These are phyloP conservation scores for Proterorhinus semilunaris DNA, from an alignment of 2,113 vertebrate genomes.

Conservation along the genomic window DNA sequence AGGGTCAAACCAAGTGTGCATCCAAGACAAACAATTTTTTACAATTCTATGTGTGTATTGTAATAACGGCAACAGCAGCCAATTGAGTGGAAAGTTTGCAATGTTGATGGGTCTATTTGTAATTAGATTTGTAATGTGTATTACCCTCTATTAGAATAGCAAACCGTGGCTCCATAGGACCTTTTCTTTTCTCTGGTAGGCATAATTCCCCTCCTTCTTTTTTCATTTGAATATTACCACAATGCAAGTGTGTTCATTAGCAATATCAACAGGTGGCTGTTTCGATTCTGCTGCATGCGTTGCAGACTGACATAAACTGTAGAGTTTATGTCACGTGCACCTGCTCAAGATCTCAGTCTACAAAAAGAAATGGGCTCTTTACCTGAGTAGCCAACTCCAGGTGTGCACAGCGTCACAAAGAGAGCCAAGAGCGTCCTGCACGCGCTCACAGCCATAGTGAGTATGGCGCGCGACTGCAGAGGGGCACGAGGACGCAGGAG, in stretches of 20 bases:
- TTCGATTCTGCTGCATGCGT: background rate
- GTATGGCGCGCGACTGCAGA: slow-evolving; percentile 61
- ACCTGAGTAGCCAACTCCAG: slow-evolving; percentile 71
- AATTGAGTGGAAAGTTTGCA: too few species aligned
- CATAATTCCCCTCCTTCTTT: too few species aligned
- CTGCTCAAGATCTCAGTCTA: slow-evolving; percentile 7
- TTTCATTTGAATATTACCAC: too few species aligned
- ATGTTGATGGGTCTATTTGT: too few species aligned
- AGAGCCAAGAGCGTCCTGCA: slow-evolving; percentile 75
- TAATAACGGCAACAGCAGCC: too few species aligned
- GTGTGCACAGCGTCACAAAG: slow-evolving; percentile 70
- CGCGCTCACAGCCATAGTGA: slow-evolving; percentile 74
- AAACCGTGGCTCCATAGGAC: background rate
- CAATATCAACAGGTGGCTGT: background rate
- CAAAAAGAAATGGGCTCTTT: slow-evolving; percentile 18
- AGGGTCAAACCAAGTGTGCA: too few species aligned
- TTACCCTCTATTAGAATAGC: background rate
- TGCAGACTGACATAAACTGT: background rate
- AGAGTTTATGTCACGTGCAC: slow-evolving; percentile 10
- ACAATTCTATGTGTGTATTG: too few species aligned
- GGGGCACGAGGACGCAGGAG: slow-evolving; percentile 45
- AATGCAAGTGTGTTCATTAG: too few species aligned
- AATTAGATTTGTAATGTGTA: too few species aligned
- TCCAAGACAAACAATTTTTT: too few species aligned
- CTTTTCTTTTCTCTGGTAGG: too few species aligned